Evolutionary conservation across 1,140 invertebrate species (phyloP), one percentile per base, ranked within the genome.

Genomic region (Drosophila asahinai): DNA sequence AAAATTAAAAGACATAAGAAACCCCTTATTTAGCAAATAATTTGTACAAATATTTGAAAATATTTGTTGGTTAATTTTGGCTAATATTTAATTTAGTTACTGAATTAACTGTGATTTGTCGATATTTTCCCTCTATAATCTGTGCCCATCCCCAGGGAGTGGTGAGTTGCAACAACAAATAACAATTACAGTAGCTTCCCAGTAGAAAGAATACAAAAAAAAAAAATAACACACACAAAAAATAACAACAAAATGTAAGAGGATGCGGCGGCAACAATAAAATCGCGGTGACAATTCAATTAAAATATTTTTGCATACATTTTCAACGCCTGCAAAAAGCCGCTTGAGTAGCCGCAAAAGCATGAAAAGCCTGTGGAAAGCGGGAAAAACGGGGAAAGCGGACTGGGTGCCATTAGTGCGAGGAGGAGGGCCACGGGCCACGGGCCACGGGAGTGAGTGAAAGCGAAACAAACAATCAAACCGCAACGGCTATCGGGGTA

Each of bases 231-330:
- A 12, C 0, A 54, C 7, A 42, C 25, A 19, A 11, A 36, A 8
- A 64, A 33, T 15, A 51, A 51, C 14, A 65, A 65, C 30, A 68
- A 36, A 42, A 75, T 36, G 42, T 43, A 43, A 49, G 12, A 62
- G 27, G 15, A 27, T 38, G 38, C 45, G 30, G 38, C 45, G 40
- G 22, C 47, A 76, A 77, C 73, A 74, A 74, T 81, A 81, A 89
- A 84, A 89, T 86, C 81, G 84, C 79, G 74, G 75, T 89, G 86
- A 90, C 81, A 86, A 89, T 89, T 86, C 86, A 90, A 90, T 89
- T 89, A 89, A 89, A 90, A 82, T 90, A 89, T 90, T 89, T 89
- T 80, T 84, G 74, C 84, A 90, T 90, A 82, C 64, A 81, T 84
- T 89, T 84, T 81, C 70, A 84, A 63, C 63, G 72, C 57, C 61